Conservation (phyloP, 2,113 vertebrate species). For the Ellobius talpinus region DNA sequence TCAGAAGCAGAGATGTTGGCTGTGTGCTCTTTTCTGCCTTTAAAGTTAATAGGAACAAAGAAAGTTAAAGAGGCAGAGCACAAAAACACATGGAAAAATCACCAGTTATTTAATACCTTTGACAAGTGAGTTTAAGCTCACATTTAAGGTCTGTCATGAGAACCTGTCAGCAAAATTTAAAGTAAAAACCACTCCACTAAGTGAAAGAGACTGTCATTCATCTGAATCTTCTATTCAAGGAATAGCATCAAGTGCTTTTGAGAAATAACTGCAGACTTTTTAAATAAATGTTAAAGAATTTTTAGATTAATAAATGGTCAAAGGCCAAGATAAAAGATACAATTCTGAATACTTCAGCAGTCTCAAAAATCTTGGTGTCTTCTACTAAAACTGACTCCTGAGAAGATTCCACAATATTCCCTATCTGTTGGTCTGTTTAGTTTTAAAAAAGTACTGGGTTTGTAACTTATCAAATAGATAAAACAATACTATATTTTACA, state of each 20-base stretch:
- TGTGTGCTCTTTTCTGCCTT: slow-evolving; percentile 38
- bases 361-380: slow-evolving; percentile 51
- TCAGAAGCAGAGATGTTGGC: background rate
- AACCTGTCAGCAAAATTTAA: slow-evolving; percentile 62
- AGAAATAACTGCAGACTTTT: slow-evolving; percentile 63
- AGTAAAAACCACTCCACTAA: slow-evolving; percentile 54
- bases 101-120: slow-evolving; percentile 35
- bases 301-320: slow-evolving; percentile 78
- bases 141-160: slow-evolving; percentile 60
- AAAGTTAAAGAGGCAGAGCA: slow-evolving; percentile 54
- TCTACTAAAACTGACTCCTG: slow-evolving; percentile 49
- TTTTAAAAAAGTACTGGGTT: background rate
- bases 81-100: background rate
- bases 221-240: slow-evolving; percentile 68
- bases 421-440: background rate
- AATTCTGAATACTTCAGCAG: slow-evolving; percentile 17
- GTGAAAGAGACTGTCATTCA: slow-evolving; percentile 65
- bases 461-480: background rate
- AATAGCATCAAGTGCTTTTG: slow-evolving; percentile 55
- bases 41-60: slow-evolving; percentile 71
- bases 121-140: slow-evolving; percentile 68
- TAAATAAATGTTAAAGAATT: slow-evolving; percentile 75
- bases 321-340: slow-evolving; percentile 53
- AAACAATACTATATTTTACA: background rate
- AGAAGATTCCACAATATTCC: slow-evolving; percentile 53